Conservation (phyloP, 2,888 invertebrate genomes). For the Drosophila falleni region DNA sequence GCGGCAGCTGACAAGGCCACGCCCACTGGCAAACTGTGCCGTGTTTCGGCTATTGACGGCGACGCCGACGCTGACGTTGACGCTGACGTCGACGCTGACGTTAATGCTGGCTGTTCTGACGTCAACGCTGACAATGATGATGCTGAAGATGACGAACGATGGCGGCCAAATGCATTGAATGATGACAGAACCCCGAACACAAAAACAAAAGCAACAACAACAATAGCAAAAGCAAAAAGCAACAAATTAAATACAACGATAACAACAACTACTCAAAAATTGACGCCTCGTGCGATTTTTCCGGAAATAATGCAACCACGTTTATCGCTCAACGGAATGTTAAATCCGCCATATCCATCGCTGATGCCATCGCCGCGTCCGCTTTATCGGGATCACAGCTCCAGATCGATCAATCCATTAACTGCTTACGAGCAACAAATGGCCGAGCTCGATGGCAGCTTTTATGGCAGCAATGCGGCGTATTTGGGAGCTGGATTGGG, state of each 20-base stretch:
- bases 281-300: constrained; percentile 79
- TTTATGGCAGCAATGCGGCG: constrained; percentile 76
- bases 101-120: constrained; percentile 42
- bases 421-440: constrained; percentile 83
- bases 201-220: constrained; percentile 40
- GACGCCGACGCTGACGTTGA: constrained; percentile 31
- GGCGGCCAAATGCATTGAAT: constrained; percentile 49
- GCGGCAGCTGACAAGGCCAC: constrained; percentile 42
- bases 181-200: constrained; percentile 40
- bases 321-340: constrained; percentile 84
- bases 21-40: constrained; percentile 54
- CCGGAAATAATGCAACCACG: constrained; percentile 85
- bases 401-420: constrained; percentile 84
- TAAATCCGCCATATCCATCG: constrained; percentile 82
- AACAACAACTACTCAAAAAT: constrained; percentile 40
- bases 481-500: constrained; percentile 73
- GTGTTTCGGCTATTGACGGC: constrained; percentile 63
- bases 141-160: constrained; percentile 50
- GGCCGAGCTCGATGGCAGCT: constrained; percentile 83
- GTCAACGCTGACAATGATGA: constrained; percentile 17
- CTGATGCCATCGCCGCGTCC: constrained; percentile 84
- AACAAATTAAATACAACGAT: constrained; percentile 32
- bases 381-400: constrained; percentile 83
- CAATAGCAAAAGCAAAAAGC: constrained; percentile 37
- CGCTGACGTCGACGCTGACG: constrained; percentile 17